Percentiles rank a stretch among this genome's conserved stretches.
These are phyloP conservation scores for Heterodera filipjevi DNA, from an alignment of 2,888 invertebrate genomes.

Conservation along the genomic window DNA sequence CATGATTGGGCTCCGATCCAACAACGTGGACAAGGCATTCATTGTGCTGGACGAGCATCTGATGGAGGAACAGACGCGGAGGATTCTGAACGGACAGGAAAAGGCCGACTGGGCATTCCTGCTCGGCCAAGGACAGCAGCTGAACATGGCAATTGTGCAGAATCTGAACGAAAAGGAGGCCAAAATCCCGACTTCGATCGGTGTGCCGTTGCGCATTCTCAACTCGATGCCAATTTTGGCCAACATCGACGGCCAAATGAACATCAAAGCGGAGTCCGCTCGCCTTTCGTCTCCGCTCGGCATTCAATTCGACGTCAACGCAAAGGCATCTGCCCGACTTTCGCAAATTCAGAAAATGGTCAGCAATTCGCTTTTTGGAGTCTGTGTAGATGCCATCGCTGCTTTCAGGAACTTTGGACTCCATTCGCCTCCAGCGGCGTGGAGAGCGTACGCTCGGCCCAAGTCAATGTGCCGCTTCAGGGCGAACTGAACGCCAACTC, in stretches of 20 bases:
- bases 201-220: constrained; percentile 50
- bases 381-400: not conserved
- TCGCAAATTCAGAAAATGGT: constrained; percentile 35
- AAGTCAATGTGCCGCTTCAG: constrained; percentile 42
- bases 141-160: constrained; percentile 23
- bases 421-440: constrained; percentile 42
- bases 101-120: constrained; percentile 36
- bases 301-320: constrained; percentile 26
- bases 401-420: constrained; percentile 36
- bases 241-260: constrained; percentile 34
- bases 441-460: constrained; percentile 35
- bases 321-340: constrained; percentile 14
- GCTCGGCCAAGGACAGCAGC: constrained; percentile 39
- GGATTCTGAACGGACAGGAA: constrained; percentile 8
- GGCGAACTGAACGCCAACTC: constrained; percentile 15
- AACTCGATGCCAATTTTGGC: constrained; percentile 31
- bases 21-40: constrained; percentile 52
- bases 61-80: constrained; percentile 39
- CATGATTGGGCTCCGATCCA: constrained; percentile 13
- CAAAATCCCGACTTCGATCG: constrained; percentile 52
- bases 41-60: constrained; percentile 52
- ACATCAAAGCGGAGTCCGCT: constrained; percentile 22
- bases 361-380: not conserved
- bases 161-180: constrained; percentile 37
- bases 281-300: not conserved